Conservation (phyloP, 2,797 vertebrate species). For the Natrix natrix region DNA sequence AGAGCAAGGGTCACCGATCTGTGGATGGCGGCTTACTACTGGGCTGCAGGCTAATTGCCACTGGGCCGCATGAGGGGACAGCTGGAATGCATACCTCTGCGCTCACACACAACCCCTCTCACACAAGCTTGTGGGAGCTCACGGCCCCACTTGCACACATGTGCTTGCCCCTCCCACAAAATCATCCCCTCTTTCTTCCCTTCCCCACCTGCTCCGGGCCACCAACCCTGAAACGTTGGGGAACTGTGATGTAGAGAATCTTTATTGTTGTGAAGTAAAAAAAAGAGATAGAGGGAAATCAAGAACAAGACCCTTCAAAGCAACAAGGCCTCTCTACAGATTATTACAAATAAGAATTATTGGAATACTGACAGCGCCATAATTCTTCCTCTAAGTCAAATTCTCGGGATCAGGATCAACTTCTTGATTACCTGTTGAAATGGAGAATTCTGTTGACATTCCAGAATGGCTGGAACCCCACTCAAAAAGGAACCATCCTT, state of each 20-base stretch:
- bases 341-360: neutral
- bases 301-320: neutral
- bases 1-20: neutral
- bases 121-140: too few species aligned
- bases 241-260: neutral
- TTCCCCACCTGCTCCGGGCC: too few species aligned
- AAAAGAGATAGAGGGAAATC: neutral
- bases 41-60: too few species aligned
- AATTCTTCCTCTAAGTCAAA: neutral
- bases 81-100: too few species aligned
- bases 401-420: neutral
- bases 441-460: neutral
- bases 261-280: neutral
- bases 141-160: too few species aligned
- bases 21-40: too few species aligned
- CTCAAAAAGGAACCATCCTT: neutral
- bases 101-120: too few species aligned
- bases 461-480: neutral
- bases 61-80: too few species aligned
- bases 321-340: neutral
- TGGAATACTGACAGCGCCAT: neutral
- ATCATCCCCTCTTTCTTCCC: too few species aligned
- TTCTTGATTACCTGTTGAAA: neutral
- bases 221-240: too few species aligned
- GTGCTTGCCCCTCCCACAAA: too few species aligned